phyloP scores from a whole-genome alignment of 2,113 vertebrate species.

The Myodes glareolus region DNA sequence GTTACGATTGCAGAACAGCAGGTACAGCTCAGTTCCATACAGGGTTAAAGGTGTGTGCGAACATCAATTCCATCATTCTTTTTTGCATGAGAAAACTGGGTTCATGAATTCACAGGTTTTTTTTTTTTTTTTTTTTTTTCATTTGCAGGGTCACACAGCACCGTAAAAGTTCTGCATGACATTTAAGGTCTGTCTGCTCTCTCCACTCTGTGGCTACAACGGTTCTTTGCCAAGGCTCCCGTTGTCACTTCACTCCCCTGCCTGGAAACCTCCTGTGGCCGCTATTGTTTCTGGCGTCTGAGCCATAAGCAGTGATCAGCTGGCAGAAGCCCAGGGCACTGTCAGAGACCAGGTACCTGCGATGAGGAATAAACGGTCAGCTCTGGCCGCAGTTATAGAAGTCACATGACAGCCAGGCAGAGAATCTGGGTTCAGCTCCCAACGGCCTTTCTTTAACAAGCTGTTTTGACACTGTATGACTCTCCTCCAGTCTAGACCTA shows the following conservation, averaged over 20 bases:
- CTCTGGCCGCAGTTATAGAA: neutral
- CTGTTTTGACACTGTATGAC: neutral
- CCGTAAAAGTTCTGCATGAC: neutral
- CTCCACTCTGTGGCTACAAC: neutral
- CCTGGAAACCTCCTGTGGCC: constrained; percentile 2
- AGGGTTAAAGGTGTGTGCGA: neutral
- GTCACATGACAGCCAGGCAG: neutral
- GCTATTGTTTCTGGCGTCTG: neutral
- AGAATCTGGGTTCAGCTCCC: neutral
- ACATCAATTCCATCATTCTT: neutral
- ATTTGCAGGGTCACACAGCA: constrained; percentile 7
- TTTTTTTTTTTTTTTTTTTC: neutral
- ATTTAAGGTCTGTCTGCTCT: constrained; percentile 11
- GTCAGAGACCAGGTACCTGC: neutral
- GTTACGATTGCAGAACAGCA: neutral
- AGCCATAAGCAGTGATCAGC: neutral
- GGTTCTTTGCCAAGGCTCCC: neutral
- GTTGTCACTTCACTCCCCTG: neutral
- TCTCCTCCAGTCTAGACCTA: neutral
- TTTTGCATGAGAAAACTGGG: neutral
- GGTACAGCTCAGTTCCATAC: neutral
- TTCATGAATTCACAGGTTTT: neutral
- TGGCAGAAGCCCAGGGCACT: neutral
- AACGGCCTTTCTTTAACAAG: neutral
- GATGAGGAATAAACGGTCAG: constrained; percentile 39